A percentile compares a stretch with the other conserved stretches of the same genome.
Evolutionary conservation across 1,140 invertebrate genomes (phyloP).

Genomic region (Drosophila setifemur): DNA sequence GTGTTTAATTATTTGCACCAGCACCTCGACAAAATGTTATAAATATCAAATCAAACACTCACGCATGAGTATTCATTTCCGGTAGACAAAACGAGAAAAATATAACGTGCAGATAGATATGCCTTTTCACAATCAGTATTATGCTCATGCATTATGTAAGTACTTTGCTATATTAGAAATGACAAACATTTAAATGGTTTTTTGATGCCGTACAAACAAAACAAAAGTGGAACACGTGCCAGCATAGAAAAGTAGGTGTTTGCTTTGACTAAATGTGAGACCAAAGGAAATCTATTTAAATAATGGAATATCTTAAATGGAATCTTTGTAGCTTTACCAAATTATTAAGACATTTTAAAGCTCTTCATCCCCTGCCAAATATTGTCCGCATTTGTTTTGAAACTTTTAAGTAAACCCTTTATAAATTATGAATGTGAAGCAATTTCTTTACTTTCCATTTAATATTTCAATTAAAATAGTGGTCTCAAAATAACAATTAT

Average conservation of each 20-base stretch:
- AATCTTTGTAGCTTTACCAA: too few species aligned
- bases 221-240: not conserved
- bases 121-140: not conserved
- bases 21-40: slow-evolving; percentile 38
- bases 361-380: too few species aligned
- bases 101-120: slow-evolving; percentile 5
- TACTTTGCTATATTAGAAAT: slow-evolving; percentile 17
- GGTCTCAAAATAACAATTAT: too few species aligned
- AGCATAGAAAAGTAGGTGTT: not conserved
- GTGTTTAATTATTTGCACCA: slow-evolving; percentile 50
- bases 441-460: too few species aligned
- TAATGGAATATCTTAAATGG: too few species aligned
- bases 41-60: slow-evolving; percentile 35
- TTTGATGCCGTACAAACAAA: not conserved
- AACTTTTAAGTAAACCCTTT: not conserved
- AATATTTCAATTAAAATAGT: too few species aligned
- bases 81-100: not conserved
- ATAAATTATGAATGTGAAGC: too few species aligned
- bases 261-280: not conserved
- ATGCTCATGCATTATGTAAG: not conserved
- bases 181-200: slow-evolving; percentile 8
- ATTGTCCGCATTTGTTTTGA: not conserved
- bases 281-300: too few species aligned
- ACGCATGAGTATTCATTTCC: not conserved
- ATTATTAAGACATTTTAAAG: not conserved